Evolutionary conservation across 2,888 invertebrate genomes (phyloP).

Genomic region (Drosophila recens): DNA sequence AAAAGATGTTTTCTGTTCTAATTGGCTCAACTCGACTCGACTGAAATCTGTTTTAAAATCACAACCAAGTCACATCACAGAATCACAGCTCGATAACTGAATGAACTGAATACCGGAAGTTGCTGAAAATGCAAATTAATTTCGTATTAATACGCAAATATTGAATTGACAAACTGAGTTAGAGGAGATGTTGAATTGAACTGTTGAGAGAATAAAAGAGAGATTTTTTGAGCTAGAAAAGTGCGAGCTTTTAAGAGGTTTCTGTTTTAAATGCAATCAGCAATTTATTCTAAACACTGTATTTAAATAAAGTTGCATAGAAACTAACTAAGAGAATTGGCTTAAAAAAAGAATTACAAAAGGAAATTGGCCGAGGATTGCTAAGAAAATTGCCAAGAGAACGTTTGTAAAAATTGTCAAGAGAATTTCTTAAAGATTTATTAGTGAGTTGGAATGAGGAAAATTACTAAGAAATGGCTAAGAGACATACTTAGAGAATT

Average conservation of each 20-base stretch:
- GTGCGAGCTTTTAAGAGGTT: neutral
- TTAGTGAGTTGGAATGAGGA: no score
- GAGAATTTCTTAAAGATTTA: no score
- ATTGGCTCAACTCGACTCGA: conserved; percentile 46
- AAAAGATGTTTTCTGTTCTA: conserved; percentile 57
- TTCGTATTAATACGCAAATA: conserved; percentile 29
- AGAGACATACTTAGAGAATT: no score
- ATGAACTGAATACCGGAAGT: conserved; percentile 43
- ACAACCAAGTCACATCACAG: conserved; percentile 2
- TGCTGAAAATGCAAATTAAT: conserved; percentile 50
- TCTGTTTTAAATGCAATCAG: neutral
- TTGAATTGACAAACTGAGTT: conserved; percentile 2
- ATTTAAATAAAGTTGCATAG: no score
- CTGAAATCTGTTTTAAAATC: conserved; percentile 2
- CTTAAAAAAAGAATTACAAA: no score
- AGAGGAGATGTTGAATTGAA: no score
- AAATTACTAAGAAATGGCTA: no score
- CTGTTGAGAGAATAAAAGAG: neutral
- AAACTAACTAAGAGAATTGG: no score
- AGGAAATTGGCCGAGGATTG: no score
- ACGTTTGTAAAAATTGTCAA: no score
- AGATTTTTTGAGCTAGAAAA: neutral
- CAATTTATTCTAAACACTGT: neutral
- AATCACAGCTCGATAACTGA: conserved; percentile 1
- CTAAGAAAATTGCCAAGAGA: no score